A percentile compares a stretch with the other conserved stretches of the same genome.
Evolutionary conservation across 2,797 vertebrate genomes (phyloP).

Genomic region (Spheniscus humboldti): DNA sequence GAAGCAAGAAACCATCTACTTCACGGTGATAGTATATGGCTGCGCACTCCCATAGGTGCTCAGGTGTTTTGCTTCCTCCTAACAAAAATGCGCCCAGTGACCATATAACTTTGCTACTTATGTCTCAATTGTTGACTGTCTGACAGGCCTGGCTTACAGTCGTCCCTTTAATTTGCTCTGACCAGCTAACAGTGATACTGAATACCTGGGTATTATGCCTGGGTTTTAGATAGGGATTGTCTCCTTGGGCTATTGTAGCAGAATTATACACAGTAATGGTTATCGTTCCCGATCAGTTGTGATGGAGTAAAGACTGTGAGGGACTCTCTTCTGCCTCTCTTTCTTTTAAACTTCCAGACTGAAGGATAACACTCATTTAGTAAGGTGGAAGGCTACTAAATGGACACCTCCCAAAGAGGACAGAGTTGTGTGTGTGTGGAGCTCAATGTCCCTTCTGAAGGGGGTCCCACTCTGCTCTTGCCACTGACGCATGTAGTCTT

Average conservation of each 20-base stretch:
- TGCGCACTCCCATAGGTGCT: fast-evolving
- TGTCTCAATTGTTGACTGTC: neutral
- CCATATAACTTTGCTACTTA: neutral
- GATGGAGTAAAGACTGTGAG: neutral
- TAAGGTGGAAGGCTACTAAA: neutral
- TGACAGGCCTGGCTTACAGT: neutral
- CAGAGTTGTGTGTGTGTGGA: too few relatives aligned
- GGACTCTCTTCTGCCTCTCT: neutral
- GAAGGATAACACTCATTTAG: neutral
- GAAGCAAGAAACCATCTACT: neutral
- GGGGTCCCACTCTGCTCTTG: neutral
- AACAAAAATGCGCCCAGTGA: neutral
- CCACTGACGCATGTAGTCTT: neutral
- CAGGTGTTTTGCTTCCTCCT: neutral
- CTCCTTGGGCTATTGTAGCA: neutral
- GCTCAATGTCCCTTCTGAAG: neutral
- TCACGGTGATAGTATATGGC: neutral
- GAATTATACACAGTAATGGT: neutral
- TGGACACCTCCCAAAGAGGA: neutral
- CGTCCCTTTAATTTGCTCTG: neutral
- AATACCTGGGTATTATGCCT: neutral
- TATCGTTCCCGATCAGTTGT: neutral
- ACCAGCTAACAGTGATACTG: neutral
- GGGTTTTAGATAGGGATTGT: neutral
- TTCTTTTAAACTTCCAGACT: neutral